Evolutionary conservation across 2,888 invertebrate species (phyloP), one percentile per base, ranked within the genome.

Genomic region (Rapana venosa): DNA sequence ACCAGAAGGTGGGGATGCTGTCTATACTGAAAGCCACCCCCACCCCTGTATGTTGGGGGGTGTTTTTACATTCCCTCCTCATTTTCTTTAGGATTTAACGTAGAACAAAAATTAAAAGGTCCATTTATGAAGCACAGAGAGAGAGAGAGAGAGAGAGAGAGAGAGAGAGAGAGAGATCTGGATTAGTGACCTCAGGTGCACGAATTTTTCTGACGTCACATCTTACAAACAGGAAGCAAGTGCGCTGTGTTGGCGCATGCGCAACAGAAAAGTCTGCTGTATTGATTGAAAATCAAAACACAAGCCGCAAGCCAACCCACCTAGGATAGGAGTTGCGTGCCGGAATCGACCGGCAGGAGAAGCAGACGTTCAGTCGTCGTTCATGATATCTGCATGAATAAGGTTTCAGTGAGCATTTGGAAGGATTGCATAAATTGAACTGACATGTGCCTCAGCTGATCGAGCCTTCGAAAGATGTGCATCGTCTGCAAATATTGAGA

Each of bases 211-310:
- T 88, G 35, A 56, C 47, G 79, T 58, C 26, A 32, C 32, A 17
- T 13, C 30, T 30, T n/a, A 74, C 56, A 74, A 36, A 85, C 47
- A 83, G 89, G 89, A 89, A 89, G 66, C 74, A 74, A 85, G 85
- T 47, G 85, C 66, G 66, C n/a, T n/a, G 8, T 15, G 26, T 32
- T 0, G 1, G 47, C 89, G 89, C 89, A 89, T 89, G 89, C 89
- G 85, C 56, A 70, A 32, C 83, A 56, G n/a, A 36, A 26, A 22
- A 66, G n/a, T 85, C 89, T 89, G 89, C 36, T 15, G 61, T 89
- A 89, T 89, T 83, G 89, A 89, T 89, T 89, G 89, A 89, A 89
- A 89, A 89, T 89, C 89, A 89, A 89, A 89, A 89, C 89, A 89
- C 66, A 47, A 47, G 89, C 85, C 88, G 83, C 88, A 26, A 88